These are phyloP conservation scores for Ophioninae sp. DNA, from an alignment of 2,888 invertebrate genomes.

Conservation along the genomic window DNA sequence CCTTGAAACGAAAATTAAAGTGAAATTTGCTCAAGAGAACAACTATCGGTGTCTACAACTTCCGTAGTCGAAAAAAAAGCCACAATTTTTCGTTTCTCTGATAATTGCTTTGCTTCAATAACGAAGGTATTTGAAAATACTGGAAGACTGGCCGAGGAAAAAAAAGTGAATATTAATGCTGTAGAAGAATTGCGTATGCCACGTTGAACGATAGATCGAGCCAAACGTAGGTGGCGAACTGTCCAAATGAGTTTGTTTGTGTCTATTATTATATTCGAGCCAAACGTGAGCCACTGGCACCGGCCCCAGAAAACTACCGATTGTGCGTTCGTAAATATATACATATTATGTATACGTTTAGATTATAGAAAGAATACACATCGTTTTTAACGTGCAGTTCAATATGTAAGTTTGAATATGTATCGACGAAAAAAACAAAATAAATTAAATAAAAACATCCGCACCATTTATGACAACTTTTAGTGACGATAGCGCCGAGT, in stretches of 20 bases:
- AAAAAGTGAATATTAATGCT: constrained; percentile 45
- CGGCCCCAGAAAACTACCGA: constrained; percentile 58
- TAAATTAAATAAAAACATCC: background rate
- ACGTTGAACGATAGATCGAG: constrained; percentile 72
- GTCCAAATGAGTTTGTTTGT: constrained; percentile 78
- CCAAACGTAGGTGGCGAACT: constrained; percentile 79
- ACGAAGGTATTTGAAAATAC: too few relatives aligned
- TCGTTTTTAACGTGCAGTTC: background rate
- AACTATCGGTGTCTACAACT: too few relatives aligned
- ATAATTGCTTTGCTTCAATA: too few relatives aligned
- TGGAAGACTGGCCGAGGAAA: background rate
- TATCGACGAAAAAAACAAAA: too few relatives aligned
- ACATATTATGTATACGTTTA: background rate
- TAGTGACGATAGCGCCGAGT: too few relatives aligned
- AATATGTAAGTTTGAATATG: background rate
- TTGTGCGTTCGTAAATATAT: constrained; percentile 29
- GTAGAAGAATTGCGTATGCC: constrained; percentile 48
- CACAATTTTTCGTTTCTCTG: too few relatives aligned
- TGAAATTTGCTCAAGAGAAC: too few relatives aligned
- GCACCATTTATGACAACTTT: too few relatives aligned
- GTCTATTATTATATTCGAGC: constrained; percentile 78
- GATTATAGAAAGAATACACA: background rate
- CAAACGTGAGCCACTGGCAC: constrained; percentile 73
- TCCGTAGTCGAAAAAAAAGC: too few relatives aligned
- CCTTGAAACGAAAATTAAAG: too few relatives aligned